Percentiles rank a stretch among this genome's conserved stretches.
These are phyloP conservation scores for Pantelozetes paolii DNA, from an alignment of 2,888 invertebrate species.

Conservation along the genomic window DNA sequence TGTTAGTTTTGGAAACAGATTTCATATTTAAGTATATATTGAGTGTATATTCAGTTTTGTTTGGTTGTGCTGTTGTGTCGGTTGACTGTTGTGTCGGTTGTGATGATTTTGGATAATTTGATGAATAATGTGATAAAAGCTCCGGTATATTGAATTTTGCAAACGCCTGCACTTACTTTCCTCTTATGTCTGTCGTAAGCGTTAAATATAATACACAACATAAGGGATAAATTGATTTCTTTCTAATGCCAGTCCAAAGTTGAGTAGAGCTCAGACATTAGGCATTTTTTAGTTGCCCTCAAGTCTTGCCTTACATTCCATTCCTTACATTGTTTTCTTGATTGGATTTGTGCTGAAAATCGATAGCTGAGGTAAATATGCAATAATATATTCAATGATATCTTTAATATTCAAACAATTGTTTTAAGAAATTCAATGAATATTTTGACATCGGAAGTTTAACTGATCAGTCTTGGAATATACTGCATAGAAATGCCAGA, in stretches of 20 bases:
- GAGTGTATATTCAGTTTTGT: background rate
- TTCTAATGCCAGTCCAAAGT: background rate
- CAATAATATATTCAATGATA: background rate
- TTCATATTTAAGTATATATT: background rate
- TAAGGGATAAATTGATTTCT: background rate
- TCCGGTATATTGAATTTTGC: constrained; percentile 30
- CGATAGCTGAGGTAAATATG: background rate
- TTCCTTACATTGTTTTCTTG: background rate
- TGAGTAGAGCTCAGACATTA: background rate
- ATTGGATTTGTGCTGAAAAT: background rate
- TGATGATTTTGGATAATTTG: constrained; percentile 10
- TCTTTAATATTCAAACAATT: background rate
- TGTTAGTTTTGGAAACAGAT: too few relatives aligned
- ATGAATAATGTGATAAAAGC: constrained; percentile 31
- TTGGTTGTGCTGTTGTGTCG: background rate
- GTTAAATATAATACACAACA: background rate
- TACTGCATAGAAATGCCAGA: background rate
- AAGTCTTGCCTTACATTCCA: background rate
- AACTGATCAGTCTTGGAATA: too few relatives aligned
- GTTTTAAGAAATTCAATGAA: background rate
- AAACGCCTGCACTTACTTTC: constrained; percentile 6
- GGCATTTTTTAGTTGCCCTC: background rate
- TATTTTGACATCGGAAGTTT: too few relatives aligned
- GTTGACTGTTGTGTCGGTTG: constrained; percentile 18
- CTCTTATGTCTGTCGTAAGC: background rate